Conservation (phyloP, 2,888 invertebrate genomes). For the Spilosoma lubricipeda region DNA sequence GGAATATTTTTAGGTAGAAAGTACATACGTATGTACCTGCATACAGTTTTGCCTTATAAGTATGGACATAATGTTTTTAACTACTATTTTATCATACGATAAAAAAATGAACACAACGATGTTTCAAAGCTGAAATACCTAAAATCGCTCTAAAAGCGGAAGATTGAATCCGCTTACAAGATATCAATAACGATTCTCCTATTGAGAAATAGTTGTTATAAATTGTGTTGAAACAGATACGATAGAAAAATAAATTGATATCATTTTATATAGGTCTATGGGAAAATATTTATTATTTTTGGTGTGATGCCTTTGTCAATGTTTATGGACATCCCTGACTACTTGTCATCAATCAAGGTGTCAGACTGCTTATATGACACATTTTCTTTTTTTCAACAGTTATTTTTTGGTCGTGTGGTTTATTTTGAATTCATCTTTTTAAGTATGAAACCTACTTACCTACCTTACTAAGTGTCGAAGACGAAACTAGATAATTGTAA, state of each 20-base stretch:
- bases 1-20: too few species aligned
- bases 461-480: not conserved
- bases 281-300: not conserved
- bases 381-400: not conserved
- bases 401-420: not conserved
- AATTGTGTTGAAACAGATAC: not conserved
- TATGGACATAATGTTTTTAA: too few species aligned
- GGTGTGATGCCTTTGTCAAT: not conserved
- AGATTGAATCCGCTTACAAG: constrained; percentile 1
- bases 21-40: too few species aligned
- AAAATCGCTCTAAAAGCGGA: not conserved
- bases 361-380: not conserved
- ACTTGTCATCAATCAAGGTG: not conserved
- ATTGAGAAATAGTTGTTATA: not conserved
- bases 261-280: not conserved
- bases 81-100: too few species aligned
- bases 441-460: not conserved
- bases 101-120: too few species aligned
- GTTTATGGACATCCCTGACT: not conserved
- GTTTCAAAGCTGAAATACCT: too few species aligned
- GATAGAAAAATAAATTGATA: not conserved
- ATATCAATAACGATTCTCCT: not conserved
- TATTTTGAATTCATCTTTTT: not conserved
- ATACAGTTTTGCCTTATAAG: too few species aligned
- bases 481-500: not conserved